Conservation (phyloP, 2,113 vertebrate species). For the Pipa parva region DNA sequence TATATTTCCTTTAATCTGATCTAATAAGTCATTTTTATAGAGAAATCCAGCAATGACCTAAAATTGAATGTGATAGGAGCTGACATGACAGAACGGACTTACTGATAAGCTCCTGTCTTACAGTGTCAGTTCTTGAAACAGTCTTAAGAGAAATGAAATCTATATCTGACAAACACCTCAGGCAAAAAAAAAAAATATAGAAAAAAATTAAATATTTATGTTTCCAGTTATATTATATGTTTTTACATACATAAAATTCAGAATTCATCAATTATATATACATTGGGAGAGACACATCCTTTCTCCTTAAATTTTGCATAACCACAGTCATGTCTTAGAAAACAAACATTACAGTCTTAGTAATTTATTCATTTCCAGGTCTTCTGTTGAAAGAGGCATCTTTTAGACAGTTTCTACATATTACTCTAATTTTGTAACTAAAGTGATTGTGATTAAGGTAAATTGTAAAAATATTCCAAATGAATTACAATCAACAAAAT, state of each 20-base stretch:
- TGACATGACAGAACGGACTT: constrained; percentile 26
- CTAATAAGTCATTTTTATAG: too few species aligned
- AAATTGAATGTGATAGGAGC: constrained; percentile 18
- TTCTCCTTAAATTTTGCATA: not conserved
- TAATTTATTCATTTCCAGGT: too few species aligned
- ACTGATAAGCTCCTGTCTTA: not conserved
- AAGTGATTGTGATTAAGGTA: too few species aligned
- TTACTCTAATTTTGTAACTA: too few species aligned
- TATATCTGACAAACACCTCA: constrained; percentile 23
- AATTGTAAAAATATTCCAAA: too few species aligned
- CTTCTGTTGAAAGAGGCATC: too few species aligned
- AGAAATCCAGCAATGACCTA: not conserved
- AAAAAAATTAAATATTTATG: constrained; percentile 12
- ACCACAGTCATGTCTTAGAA: not conserved
- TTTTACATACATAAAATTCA: not conserved
- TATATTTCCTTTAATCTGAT: too few species aligned
- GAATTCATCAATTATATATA: not conserved
- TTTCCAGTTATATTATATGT: constrained; percentile 2
- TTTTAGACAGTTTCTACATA: too few species aligned
- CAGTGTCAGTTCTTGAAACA: constrained; percentile 20
- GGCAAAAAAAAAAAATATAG: constrained; percentile 10
- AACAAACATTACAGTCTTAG: too few species aligned
- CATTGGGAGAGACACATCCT: not conserved
- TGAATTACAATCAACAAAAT: too few species aligned
- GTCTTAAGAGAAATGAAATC: constrained; percentile 20